Evolutionary conservation across 2,888 invertebrate genomes (phyloP), one percentile per base, ranked within the genome.

Genomic region (Thereva unica): DNA sequence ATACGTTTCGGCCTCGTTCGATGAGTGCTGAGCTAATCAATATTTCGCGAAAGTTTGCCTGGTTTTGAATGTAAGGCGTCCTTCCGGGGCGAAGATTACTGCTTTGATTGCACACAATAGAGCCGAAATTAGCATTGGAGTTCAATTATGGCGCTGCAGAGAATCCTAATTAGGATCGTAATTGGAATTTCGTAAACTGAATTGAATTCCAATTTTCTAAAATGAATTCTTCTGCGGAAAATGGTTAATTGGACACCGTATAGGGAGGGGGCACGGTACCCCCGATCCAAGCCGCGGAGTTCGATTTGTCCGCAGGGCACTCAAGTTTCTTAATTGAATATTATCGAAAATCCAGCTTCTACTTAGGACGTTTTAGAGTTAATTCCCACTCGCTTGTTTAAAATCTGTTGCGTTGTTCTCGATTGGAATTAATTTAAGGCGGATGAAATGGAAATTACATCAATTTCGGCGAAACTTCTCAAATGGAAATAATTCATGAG

Each of bases 151-250:
- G 47, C 23, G 23, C 10, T 45, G 37, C 49, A 59, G 59, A 59
- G 59, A 42, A 12, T 59, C 59, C 49, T 59, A 59, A 59, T 59
- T 59, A 47, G 59, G 45, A 47, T 41, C 23, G 59, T 59, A 59
- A 59, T 59, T 59, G 59, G 47, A 59, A 59, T 59, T 59, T 59
- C 10, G 59, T 12, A 49, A 59, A 59, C 40, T 59, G 59, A 59
- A 59, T 59, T 42, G 59, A 59, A 59, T n/a, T 49, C 35, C 35
- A 59, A 59, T 47, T 59, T 47, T 49, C 49, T 49, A 59, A 59
- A 47, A 59, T 10, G 45, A 49, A 37, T 59, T 37, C 49, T 35
- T 23, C 38, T 49, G 38, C 37, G 59, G 49, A 59, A 59, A 59
- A 59, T 59, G 47, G 49, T 59, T 59, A 59, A 59, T 59, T 59